These are phyloP conservation scores for Porites evermanni DNA, from an alignment of 92 coral and sea anemone genomes.

Conservation along the genomic window DNA sequence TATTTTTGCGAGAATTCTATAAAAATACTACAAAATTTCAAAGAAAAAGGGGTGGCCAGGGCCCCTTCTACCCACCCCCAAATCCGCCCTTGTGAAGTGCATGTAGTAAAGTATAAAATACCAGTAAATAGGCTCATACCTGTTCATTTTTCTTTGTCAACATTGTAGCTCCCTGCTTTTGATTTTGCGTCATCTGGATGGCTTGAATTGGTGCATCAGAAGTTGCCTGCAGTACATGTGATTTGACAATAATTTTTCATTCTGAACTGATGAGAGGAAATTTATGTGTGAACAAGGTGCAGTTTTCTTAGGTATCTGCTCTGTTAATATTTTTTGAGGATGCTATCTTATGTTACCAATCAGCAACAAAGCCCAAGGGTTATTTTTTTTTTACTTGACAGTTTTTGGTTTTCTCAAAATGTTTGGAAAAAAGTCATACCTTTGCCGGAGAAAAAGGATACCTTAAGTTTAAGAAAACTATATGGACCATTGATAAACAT, in stretches of 20 bases:
- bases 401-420: too few relatives aligned
- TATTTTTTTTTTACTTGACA: too few relatives aligned
- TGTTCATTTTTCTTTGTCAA: too few relatives aligned
- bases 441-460: too few relatives aligned
- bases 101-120: not conserved
- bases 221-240: slow-evolving; percentile 12
- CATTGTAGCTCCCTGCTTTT: not conserved
- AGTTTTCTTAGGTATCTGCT: not conserved
- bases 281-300: not conserved
- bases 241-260: not conserved
- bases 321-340: too few relatives aligned
- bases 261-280: not conserved
- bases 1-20: not conserved
- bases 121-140: not conserved
- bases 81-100: slow-evolving; percentile 6
- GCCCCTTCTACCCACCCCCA: slow-evolving; percentile 1
- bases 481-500: too few relatives aligned
- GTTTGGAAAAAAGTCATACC: too few relatives aligned
- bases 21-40: slow-evolving; percentile 1
- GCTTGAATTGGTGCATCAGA: slow-evolving; percentile 6
- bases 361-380: too few relatives aligned
- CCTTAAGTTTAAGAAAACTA: too few relatives aligned
- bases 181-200: not conserved
- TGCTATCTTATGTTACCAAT: too few relatives aligned
- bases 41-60: slow-evolving; percentile 1